Conservation (phyloP, 2,797 vertebrate species). For the Trichosurus vulpecula region DNA sequence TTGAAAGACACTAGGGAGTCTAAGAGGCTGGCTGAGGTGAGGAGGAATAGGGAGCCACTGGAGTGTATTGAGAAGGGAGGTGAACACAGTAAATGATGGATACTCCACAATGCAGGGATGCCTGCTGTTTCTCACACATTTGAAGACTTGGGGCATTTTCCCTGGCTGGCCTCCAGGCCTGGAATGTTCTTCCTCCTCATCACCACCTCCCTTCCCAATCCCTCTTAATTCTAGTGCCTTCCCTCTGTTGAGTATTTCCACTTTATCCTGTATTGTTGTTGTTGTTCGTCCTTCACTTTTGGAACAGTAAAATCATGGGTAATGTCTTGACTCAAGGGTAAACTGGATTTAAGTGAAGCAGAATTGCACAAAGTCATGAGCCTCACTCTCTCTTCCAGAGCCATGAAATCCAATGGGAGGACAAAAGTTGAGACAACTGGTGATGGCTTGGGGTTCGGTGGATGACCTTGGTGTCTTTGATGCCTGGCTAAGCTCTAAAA, state of each 20-base stretch:
- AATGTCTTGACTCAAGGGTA: background rate
- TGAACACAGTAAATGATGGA: background rate
- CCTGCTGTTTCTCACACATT: background rate
- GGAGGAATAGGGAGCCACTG: background rate
- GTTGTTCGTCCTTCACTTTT: background rate
- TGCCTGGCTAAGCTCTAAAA: background rate
- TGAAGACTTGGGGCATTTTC: background rate
- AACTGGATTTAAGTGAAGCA: background rate
- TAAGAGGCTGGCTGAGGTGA: background rate
- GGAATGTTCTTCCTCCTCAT: background rate
- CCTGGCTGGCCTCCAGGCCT: background rate
- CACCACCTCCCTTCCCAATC: rapidly evolving
- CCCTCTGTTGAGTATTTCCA: background rate
- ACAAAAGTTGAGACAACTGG: background rate
- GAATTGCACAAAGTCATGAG: too few relatives aligned
- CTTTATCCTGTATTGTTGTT: background rate
- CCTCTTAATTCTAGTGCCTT: too few relatives aligned
- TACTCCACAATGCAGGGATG: background rate
- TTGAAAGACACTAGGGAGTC: background rate
- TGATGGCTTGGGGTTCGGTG: background rate
- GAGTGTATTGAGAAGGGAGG: background rate
- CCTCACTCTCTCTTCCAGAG: background rate
- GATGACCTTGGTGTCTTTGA: too few relatives aligned
- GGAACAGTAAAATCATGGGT: background rate
- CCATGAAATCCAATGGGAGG: too few relatives aligned